Evolutionary conservation across 2,797 vertebrate species (phyloP), one percentile per base, ranked within the genome.

Genomic region (Rhincodon typus): DNA sequence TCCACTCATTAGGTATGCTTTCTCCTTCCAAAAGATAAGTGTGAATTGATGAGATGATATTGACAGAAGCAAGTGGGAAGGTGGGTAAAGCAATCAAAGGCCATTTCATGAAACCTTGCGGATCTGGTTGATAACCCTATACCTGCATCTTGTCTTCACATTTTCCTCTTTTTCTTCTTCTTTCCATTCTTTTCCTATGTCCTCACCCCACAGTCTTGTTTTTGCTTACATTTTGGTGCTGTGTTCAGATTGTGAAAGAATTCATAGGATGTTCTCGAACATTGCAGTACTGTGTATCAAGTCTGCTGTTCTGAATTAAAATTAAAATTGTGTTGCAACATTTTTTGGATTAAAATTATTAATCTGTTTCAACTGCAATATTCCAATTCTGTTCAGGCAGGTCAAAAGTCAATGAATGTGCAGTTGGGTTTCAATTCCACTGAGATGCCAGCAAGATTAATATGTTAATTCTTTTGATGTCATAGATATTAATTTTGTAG

Each of bases 351-450:
- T 91, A 67, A 21, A 67, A 67, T 91, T 38, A 38, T 62, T 67
- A 62, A 67, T 38, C 62, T 67, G 62, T n/a, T 67, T 62, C n/a
- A 38, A 66, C 19, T 67, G 88, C 62, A 91, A 91, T 62, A 91
- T 84, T 23, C 42, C 82, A 25, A 84, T 67, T 66, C 17, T 3
- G 7, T 23, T 91, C 4, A 8, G 88, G 57, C 88, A 67, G 57
- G 88, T 62, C 88, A 91, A 91, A 91, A 84, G 82, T 84, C 79
- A 84, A 91, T 67, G 66, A 91, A n/a, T 10, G 17, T 91, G 88
- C 57, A 91, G 38, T 84, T 88, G 88, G 88, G n/a, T 91, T 91
- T 91, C 34, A 62, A 67, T 67, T 91, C 88, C 88, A 67, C 15
- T n/a, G 62, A 57, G 88, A 91, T 38, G 57, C 66, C 21, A 66